These are phyloP conservation scores for Pilophorus perplexus DNA, from an alignment of 2,888 invertebrate genomes.

Conservation along the genomic window DNA sequence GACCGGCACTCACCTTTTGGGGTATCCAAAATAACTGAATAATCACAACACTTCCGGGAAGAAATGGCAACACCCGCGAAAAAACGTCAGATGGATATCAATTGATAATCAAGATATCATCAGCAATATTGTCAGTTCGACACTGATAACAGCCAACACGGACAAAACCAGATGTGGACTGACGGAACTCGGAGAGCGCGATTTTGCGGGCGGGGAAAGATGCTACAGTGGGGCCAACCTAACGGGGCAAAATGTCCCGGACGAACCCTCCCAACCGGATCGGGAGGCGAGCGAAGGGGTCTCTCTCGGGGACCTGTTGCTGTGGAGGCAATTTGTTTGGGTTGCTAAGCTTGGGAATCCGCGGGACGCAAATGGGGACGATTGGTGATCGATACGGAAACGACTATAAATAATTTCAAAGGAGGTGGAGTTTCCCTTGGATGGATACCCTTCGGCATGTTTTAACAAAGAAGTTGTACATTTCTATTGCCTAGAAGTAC, in stretches of 20 bases:
- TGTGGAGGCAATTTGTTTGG: slow-evolving; percentile 25
- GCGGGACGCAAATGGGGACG: too few relatives aligned
- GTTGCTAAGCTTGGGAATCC: slow-evolving; percentile 23
- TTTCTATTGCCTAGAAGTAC: too few relatives aligned
- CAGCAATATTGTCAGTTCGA: neutral
- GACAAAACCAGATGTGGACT: slow-evolving; percentile 28
- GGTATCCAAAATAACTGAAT: slow-evolving; percentile 36
- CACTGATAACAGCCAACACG: neutral
- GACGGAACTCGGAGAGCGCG: slow-evolving; percentile 5
- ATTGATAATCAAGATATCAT: neutral
- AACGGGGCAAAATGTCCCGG: slow-evolving; percentile 25
- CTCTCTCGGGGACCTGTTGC: slow-evolving; percentile 20
- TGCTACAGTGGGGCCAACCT: slow-evolving; percentile 19
- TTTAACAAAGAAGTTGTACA: too few relatives aligned
- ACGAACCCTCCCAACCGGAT: neutral
- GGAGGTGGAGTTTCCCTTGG: too few relatives aligned
- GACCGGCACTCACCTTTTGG: slow-evolving; percentile 30
- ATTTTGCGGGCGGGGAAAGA: slow-evolving; percentile 15
- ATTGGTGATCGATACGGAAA: too few relatives aligned
- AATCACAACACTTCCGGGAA: slow-evolving; percentile 15
- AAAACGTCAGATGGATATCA: neutral
- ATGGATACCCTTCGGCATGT: too few relatives aligned
- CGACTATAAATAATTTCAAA: too few relatives aligned
- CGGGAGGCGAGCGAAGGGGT: neutral
- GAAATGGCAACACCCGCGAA: slow-evolving; percentile 24